Evolutionary conservation across 2,113 vertebrate genomes (phyloP), one percentile per base, ranked within the genome.

Genomic region (Ornithorhynchus anatinus): DNA sequence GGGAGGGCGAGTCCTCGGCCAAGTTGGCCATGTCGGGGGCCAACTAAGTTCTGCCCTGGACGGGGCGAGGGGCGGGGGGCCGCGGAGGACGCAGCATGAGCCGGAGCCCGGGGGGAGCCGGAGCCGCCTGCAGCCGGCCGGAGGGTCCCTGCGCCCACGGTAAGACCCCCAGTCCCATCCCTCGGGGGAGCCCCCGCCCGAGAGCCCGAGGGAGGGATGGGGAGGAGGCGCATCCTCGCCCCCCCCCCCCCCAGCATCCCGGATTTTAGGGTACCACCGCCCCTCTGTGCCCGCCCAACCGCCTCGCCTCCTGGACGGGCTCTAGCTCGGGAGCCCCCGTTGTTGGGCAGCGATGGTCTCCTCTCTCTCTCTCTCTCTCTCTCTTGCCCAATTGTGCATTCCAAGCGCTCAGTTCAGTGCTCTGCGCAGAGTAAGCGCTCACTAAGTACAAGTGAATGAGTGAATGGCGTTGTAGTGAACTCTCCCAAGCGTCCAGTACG

Each of bases 1-100:
- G 72, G 89, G 86, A 82, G 84, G 88, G 87, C 89, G 84, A 79
- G 71, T 15, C 72, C 39, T 77, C 81, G 42, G 83, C 74, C 81
- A 86, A 91, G 75, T 92, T 91, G 72, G 86, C 72, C 85, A 59
- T 75, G 72, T 77, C 76, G 50, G 52, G 69, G 81, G 60, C 71
- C 57, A 62, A 62, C 72, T 62, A 78, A 82, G 67, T 82, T 83
- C 75, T 80, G 63, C 33, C 71, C 58, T 13, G 87, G 75, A 83
- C 69, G 45, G 27, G 85, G 79, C 69, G 76, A 81, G n/a, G 40
- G 40, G 13, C 80, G 79, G 82, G 85, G 67, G 60, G 64, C 79
- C 73, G 84, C 75, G 69, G 43, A 83, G 69, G 47, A 81, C 72
- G 74, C 44, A 82, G 60, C 84, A 82, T 81, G 86, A 84, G 71